phyloP scores from a whole-genome alignment of 2,888 invertebrate species.

The Drosophila mercatorum region DNA sequence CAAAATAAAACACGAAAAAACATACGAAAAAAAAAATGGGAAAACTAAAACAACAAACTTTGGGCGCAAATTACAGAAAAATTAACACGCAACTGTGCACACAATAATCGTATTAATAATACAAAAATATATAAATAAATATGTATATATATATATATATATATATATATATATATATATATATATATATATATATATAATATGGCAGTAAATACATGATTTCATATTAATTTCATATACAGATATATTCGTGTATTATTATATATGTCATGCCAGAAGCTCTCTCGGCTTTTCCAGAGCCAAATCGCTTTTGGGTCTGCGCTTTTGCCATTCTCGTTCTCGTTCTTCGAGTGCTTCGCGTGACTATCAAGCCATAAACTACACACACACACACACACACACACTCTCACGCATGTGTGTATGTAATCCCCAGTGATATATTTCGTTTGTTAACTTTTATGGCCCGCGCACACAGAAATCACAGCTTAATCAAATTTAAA shows the following conservation, averaged over 20 bases:
- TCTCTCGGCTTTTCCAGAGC: conserved; percentile 31
- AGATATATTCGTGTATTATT: not conserved
- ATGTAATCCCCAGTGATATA: conserved; percentile 38
- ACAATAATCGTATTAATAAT: conserved; percentile 77
- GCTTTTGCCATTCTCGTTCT: conserved; percentile 24
- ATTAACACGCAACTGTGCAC: conserved; percentile 80
- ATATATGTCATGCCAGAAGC: conserved; percentile 29
- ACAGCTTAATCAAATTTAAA: conserved; percentile 77
- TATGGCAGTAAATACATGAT: conserved; percentile 12
- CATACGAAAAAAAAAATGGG: conserved; percentile 21
- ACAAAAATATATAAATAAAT: not conserved
- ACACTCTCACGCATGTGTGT: not conserved
- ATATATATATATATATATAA: not conserved
- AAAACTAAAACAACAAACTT: conserved; percentile 30
- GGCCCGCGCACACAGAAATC: conserved; percentile 41
- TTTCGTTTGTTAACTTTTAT: conserved; percentile 16
- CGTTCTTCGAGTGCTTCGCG: conserved; percentile 50
- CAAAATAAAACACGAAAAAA: conserved; percentile 23
- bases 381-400: not conserved
- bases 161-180: conserved; percentile 6
- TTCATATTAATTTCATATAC: not conserved
- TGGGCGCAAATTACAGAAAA: conserved; percentile 68
- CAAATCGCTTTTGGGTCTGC: conserved; percentile 12
- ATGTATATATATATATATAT: conserved; percentile 4
- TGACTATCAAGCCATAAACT: conserved; percentile 52